A percentile compares a stretch with the other conserved stretches of the same genome.
Conservation (phyloP, 2,113 vertebrate species). For the Tetrao urogallus region DNA sequence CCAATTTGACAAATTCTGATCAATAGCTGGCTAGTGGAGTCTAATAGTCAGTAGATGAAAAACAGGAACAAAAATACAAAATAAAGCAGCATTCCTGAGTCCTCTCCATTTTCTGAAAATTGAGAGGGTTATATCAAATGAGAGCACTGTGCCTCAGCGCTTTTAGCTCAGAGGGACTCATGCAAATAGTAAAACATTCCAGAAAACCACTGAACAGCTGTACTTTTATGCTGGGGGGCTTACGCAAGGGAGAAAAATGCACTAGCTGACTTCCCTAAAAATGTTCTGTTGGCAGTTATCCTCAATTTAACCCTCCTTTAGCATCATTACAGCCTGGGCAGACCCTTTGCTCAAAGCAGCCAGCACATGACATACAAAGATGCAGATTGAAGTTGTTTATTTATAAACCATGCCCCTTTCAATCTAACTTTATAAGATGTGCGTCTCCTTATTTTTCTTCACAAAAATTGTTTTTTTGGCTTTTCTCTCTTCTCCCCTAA, state of each 20-base stretch:
- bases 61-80: background rate
- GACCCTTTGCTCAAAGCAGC: background rate
- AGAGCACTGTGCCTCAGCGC: background rate
- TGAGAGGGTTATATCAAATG: background rate
- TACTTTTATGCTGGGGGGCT: constrained; percentile 20
- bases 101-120: background rate
- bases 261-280: constrained; percentile 19
- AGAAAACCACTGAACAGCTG: constrained; percentile 52
- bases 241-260: constrained; percentile 26
- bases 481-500: background rate
- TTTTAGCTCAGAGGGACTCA: background rate
- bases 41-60: background rate
- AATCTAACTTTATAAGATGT: background rate
- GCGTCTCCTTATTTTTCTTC: background rate
- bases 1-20: background rate
- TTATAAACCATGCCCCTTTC: background rate
- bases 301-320: background rate
- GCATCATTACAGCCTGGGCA: background rate
- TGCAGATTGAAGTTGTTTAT: background rate
- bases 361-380: background rate
- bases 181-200: constrained; percentile 40
- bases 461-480: background rate
- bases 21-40: background rate
- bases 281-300: constrained; percentile 11
- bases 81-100: background rate